Percentiles rank a stretch among this genome's conserved stretches.
These are phyloP conservation scores for Clivina fossor DNA, from an alignment of 2,888 invertebrate species.

Conservation along the genomic window DNA sequence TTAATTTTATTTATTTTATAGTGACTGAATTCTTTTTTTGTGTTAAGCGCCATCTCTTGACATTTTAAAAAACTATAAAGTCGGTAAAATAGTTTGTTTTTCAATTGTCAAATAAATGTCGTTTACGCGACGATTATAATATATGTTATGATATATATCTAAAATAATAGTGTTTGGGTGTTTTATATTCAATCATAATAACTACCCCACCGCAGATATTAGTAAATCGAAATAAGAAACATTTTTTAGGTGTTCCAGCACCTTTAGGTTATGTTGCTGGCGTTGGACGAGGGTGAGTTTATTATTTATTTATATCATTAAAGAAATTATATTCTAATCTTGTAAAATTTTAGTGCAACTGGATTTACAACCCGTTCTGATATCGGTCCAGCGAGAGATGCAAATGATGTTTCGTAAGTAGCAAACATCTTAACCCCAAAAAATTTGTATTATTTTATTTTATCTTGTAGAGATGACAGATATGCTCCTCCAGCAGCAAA, in stretches of 20 bases:
- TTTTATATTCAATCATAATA: slow-evolving; percentile 54
- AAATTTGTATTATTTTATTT: slow-evolving; percentile 9
- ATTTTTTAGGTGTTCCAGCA: slow-evolving; percentile 96
- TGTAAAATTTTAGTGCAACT: slow-evolving; percentile 92
- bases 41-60: too few relatives aligned
- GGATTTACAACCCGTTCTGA: slow-evolving; percentile 99
- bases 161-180: too few relatives aligned
- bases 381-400: slow-evolving; percentile 99
- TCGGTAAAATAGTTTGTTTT: too few relatives aligned
- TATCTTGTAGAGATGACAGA: slow-evolving; percentile 77
- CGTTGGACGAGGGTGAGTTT: slow-evolving; percentile 84
- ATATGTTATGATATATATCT: too few relatives aligned
- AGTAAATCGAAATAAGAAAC: slow-evolving; percentile 93
- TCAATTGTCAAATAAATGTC: too few relatives aligned
- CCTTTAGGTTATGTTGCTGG: slow-evolving; percentile 99
- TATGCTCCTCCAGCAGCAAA: slow-evolving; percentile 95
- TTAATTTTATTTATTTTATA: too few relatives aligned
- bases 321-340: too few relatives aligned
- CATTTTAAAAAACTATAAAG: too few relatives aligned
- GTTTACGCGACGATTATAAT: too few relatives aligned
- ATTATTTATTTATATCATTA: too few relatives aligned
- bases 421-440: slow-evolving; percentile 3
- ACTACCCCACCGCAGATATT: slow-evolving; percentile 76
- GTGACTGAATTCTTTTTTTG: too few relatives aligned
- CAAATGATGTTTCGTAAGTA: slow-evolving; percentile 93